Percentiles rank a stretch among this genome's conserved stretches.
Evolutionary conservation across 2,113 vertebrate species (phyloP).

Genomic region (Trematocara variabile): DNA sequence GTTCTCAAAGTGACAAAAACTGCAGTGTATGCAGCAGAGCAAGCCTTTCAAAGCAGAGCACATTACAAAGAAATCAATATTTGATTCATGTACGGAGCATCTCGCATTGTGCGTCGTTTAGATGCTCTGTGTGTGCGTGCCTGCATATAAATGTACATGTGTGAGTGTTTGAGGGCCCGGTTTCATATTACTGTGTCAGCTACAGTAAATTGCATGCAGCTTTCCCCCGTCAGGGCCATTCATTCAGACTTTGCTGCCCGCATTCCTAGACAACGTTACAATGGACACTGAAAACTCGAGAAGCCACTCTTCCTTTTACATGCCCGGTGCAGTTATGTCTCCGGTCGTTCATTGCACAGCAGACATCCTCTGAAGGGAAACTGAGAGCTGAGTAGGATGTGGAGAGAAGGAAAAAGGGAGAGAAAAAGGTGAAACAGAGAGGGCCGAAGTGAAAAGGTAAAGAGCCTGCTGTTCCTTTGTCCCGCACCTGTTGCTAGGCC

Average conservation of each 20-base stretch:
- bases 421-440: slow-evolving; percentile 19
- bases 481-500: slow-evolving; percentile 71
- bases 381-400: not conserved
- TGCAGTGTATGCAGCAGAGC: not conserved
- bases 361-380: slow-evolving; percentile 21
- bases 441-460: slow-evolving; percentile 55
- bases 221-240: slow-evolving; percentile 49
- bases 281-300: slow-evolving; percentile 56
- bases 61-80: slow-evolving; percentile 38
- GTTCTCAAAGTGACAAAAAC: not conserved
- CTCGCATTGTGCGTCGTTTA: not conserved
- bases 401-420: not conserved
- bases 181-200: slow-evolving; percentile 64
- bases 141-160: slow-evolving; percentile 55
- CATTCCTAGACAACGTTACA: slow-evolving; percentile 57
- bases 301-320: slow-evolving; percentile 37
- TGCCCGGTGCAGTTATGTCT: slow-evolving; percentile 3
- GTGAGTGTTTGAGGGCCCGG: slow-evolving; percentile 43
- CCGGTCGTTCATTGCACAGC: slow-evolving; percentile 15
- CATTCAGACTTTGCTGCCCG: slow-evolving; percentile 41
- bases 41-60: not conserved
- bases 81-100: not conserved
- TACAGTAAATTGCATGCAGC: slow-evolving; percentile 69
- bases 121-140: slow-evolving; percentile 1
- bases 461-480: slow-evolving; percentile 69